Evolutionary conservation across 2,113 vertebrate species (phyloP), one percentile per base, ranked within the genome.

Genomic region (Centropristis striata): DNA sequence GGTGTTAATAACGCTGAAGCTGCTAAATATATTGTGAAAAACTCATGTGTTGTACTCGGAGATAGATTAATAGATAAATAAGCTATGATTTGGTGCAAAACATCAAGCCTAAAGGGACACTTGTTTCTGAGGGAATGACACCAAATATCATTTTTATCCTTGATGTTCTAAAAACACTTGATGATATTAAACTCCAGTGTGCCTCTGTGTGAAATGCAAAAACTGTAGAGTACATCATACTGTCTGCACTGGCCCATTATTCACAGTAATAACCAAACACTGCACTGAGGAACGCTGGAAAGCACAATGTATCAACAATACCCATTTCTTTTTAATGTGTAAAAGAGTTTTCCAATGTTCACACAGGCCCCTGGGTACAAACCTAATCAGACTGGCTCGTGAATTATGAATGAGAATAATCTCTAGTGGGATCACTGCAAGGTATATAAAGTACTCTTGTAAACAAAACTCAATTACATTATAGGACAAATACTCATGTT

Each of bases 331-430:
- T 80, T 57, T 75, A 41, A 66, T 51, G 68, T 47, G 47, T 9
- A 53, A 83, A 72, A 75, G 21, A 63, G 59, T 79, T 89, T 66
- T 54, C 51, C 60, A 66, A n/a, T 65, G 79, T 74, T 89, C 63
- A 50, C 49, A 20, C 39, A 79, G 50, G 71, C 76, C 77, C 27
- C 51, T 46, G 74, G 84, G 73, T 57, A 23, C 47, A 73, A 63
- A 80, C 55, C 50, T 81, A 83, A 91, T 90, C 82, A 86, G 82
- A 63, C 63, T 11, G 8, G 8, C 71, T 84, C 32, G 28, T 91
- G 80, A 90, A 91, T 92, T 84, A 91, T 92, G 88, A 85, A 90
- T 80, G 66, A 71, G 2, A 1, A 39, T 42, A 61, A 80, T 72
- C 75, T 71, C 44, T 59, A 4, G 36, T 67, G 42, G 80, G 67